phyloP scores from a whole-genome alignment of 1,140 invertebrate species.

The Drosophila grimshawi region DNA sequence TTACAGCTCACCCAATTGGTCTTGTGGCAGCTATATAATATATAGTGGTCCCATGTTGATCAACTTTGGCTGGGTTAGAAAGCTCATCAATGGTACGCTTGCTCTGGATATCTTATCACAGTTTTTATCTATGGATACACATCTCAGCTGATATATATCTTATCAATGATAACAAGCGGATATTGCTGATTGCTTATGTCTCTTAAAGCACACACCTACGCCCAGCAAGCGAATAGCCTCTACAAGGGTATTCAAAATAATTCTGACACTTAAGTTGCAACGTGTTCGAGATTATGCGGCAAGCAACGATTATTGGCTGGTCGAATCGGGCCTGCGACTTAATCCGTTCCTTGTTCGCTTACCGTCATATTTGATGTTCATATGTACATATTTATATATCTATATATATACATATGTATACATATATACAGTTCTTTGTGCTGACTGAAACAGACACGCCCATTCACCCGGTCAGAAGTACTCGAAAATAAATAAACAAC shows the following conservation, averaged over 20 bases:
- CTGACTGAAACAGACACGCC: background rate
- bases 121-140: too few relatives aligned
- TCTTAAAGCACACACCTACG: too few relatives aligned
- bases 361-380: background rate
- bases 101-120: too few relatives aligned
- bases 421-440: constrained; percentile 11
- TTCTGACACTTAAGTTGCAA: constrained; percentile 39
- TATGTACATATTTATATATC: background rate
- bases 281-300: constrained; percentile 37
- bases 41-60: too few relatives aligned
- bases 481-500: background rate
- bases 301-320: constrained; percentile 2
- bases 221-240: background rate
- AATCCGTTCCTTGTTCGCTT: constrained; percentile 12
- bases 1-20: background rate
- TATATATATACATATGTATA: too few relatives aligned
- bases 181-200: too few relatives aligned
- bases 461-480: background rate
- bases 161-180: too few relatives aligned
- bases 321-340: background rate
- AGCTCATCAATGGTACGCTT: too few relatives aligned
- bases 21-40: too few relatives aligned
- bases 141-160: too few relatives aligned
- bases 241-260: constrained; percentile 18
- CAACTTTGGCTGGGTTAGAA: too few relatives aligned